Percentiles rank a stretch among this genome's conserved stretches.
phyloP scores from a whole-genome alignment of 1,140 invertebrate genomes.

The Pantala flavescens region DNA sequence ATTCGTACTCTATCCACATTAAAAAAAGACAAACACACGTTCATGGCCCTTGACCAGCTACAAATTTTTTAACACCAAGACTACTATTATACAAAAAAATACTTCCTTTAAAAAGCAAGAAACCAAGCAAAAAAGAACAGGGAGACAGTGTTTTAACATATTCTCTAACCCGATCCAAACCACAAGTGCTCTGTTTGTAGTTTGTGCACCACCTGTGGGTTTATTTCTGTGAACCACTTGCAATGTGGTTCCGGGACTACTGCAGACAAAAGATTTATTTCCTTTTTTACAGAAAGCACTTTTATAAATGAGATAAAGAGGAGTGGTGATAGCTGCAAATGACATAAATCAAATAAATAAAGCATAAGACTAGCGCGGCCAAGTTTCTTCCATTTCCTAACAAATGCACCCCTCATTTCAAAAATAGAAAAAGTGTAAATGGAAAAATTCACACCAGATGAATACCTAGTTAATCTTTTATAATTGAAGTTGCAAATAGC shows the following conservation, averaged over 20 bases:
- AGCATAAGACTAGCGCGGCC: not conserved
- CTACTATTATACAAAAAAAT: not conserved
- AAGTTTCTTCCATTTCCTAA: conserved; percentile 3
- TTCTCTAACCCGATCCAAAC: not conserved
- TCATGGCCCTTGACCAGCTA: not conserved
- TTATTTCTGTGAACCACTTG: not conserved
- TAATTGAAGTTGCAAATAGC: conserved; percentile 1
- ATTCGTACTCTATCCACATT: conserved; percentile 2
- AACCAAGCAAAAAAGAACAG: conserved; percentile 1
- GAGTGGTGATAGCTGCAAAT: not conserved
- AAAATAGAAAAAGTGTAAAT: conserved; percentile 1
- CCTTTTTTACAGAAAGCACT: not conserved
- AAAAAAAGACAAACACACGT: not conserved
- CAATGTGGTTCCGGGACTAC: not conserved
- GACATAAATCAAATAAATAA: not conserved
- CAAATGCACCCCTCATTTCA: not conserved
- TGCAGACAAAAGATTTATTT: not conserved
- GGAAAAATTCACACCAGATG: not conserved
- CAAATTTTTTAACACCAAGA: not conserved
- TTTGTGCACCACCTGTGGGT: not conserved
- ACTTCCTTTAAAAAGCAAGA: not conserved
- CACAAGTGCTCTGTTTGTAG: conserved; percentile 1
- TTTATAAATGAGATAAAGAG: not conserved
- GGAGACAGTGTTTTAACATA: not conserved
- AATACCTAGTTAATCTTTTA: not conserved